Base-by-base conservation (phyloP, 2,113 vertebrate genomes). In the Falco punctatus region DNA sequence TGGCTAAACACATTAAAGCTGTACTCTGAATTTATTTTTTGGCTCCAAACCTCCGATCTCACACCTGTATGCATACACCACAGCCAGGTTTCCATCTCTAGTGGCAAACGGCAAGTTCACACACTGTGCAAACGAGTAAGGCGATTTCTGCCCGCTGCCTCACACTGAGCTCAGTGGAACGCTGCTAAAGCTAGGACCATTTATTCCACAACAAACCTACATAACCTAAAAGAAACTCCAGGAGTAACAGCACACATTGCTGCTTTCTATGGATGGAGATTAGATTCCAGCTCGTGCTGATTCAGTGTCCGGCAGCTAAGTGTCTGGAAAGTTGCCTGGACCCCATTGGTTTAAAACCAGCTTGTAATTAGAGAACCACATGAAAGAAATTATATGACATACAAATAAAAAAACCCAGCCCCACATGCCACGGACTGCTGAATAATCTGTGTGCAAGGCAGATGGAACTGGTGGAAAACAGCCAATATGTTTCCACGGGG, bases 311-410 rank as follows among this genome's bases (percentile, higher is more conserved):
- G 0, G 62, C 67, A 81, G 59, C 28, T 18, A 69, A 18, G 75
- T 70, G 82, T 51, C 70, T 89, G 66, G 49, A 87, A 87, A 89
- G 77, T 22, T 35, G 20, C 48, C 78, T 78, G 28, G 22, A 38
- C 82, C 61, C 55, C 64, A 72, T 5, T 8, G 58, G 51, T 51
- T 96, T 67, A 57, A 89, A 89, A 73, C 8, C 73, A 93, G 58
- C 55, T 78, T 91, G 81, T 87, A 66, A 70, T 87, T 74, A 89
- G 57, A 67, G 51, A 90, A 92, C n/a, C 81, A 93, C 59, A 65
- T n/a, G 24, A 93, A 86, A 94, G 35, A 59, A 84, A 91, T 82
- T 16, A 69, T 88, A 86, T 1, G 10, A 64, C 81, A 79, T 2
- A 24, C 4, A 20, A 27, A 30, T 3, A 21, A 64, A 81, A 80